Evolutionary conservation across 2,888 invertebrate genomes (phyloP).

Genomic region (Acrocyrtus sp.): DNA sequence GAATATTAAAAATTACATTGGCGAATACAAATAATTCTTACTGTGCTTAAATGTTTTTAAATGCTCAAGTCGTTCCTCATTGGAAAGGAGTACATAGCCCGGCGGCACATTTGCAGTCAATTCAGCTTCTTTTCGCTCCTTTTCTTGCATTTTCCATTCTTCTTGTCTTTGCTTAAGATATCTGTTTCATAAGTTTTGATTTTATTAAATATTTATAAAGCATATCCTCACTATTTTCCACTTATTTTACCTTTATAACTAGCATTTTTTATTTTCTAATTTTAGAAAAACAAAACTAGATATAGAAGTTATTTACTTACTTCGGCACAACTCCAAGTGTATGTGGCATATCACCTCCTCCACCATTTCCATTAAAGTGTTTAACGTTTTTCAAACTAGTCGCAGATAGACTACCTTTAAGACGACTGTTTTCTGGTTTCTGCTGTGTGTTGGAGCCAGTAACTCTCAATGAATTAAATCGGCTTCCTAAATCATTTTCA

Average conservation of each 20-base stretch:
- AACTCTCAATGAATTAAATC: too few species aligned
- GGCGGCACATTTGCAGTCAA: conserved; percentile 75
- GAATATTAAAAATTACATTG: conserved; percentile 2
- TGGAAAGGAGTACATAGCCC: conserved; percentile 83
- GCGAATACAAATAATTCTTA: conserved; percentile 69
- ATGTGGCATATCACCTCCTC: conserved; percentile 50
- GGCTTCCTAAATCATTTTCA: too few species aligned
- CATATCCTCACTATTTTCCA: too few species aligned
- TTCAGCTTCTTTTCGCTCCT: conserved; percentile 63
- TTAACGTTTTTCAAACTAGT: conserved; percentile 19
- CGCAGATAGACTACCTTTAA: conserved; percentile 26
- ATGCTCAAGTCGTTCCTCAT: conserved; percentile 82
- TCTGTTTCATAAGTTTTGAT: too few species aligned
- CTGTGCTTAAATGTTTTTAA: conserved; percentile 83
- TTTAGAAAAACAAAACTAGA: too few species aligned
- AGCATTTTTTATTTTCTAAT: too few species aligned
- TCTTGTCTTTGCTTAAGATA: conserved; percentile 77
- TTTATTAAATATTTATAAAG: too few species aligned
- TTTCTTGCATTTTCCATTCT: conserved; percentile 69
- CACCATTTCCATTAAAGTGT: conserved; percentile 7
- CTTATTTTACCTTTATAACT: too few species aligned
- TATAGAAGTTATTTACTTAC: conserved; percentile 48
- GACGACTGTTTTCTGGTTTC: too few species aligned
- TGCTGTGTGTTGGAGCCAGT: too few species aligned
- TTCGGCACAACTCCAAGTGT: conserved; percentile 60